Base-by-base conservation (phyloP, 1,140 invertebrate genomes). In the Drosophila insularis region DNA sequence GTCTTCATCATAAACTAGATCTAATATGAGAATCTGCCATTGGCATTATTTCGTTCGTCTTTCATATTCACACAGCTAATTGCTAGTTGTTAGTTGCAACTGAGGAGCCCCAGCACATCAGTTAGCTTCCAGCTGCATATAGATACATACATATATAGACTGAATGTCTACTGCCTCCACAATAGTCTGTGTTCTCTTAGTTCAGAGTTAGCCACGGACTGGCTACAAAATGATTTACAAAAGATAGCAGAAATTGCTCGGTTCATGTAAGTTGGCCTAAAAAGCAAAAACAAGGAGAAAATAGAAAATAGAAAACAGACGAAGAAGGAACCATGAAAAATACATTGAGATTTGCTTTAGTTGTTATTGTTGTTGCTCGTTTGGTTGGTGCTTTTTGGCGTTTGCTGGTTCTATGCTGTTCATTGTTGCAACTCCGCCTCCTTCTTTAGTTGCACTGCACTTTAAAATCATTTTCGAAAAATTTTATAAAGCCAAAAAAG, bases 161-260 rank as follows among this genome's bases (percentile, higher is more conserved):
- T 27, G 27, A 27, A 27, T 5, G 27, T 27, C 27, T 27, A 6
- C 27, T 27, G 27, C 4, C 27, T 27, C 27, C 6, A 27, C 27
- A 6, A 32, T 35, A 58, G 61, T 37, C 62, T 56, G 31, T 4
- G 32, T 35, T 11, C 32, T 35, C 32, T 66, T 72, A 65, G 67
- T 74, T 69, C 65, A 70, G 78, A 77, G 70, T 78, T 85, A 73
- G 67, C 43, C 64, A 68, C 66, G 75, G 66, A 80, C 67, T 78
- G 68, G 81, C 84, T 82, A 87, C 84, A 82, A 86, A 86, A 87
- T 86, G 81, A 86, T 86, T 86, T 81, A 76, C 75, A 78, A 69
- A 71, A 86, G 81, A 86, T 86, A 86, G 87, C 82, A 81, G 68
- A 87, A 86, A 82, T 86, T 87, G 77, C 82, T 75, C 71, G 71